Evolutionary conservation across 2,113 vertebrate species (phyloP).

Genomic region (Cynoglossus semilaevis): DNA sequence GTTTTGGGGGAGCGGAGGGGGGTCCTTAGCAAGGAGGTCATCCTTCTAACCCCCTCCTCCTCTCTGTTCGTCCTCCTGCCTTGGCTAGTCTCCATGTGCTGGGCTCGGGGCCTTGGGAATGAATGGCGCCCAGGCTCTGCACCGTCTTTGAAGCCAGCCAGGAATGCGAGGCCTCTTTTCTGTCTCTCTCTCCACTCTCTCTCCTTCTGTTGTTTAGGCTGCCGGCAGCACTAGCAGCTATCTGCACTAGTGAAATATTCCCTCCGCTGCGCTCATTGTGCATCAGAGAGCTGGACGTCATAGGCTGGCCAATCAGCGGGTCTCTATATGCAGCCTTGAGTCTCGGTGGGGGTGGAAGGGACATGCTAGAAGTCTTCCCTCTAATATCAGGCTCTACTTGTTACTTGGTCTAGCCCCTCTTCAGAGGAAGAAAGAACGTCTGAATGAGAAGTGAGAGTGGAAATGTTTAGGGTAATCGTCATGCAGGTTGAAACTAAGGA

Average conservation of each 20-base stretch:
- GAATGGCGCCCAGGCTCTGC: constrained; percentile 74
- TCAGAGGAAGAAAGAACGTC: constrained; percentile 43
- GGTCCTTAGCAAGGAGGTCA: constrained; percentile 51
- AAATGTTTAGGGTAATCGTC: constrained; percentile 24
- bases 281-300: constrained; percentile 49
- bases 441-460: constrained; percentile 19
- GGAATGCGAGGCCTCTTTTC: constrained; percentile 77
- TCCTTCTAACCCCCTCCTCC: constrained; percentile 42
- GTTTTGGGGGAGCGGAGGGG: not conserved
- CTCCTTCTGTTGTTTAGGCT: constrained; percentile 69
- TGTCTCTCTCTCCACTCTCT: constrained; percentile 28
- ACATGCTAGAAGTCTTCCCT: constrained; percentile 63
- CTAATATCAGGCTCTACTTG: constrained; percentile 61
- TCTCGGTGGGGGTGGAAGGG: constrained; percentile 57
- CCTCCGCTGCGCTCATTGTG: constrained; percentile 71
- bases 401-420: constrained; percentile 47
- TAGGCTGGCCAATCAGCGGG: constrained; percentile 60
- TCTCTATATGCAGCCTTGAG: constrained; percentile 54
- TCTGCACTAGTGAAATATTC: constrained; percentile 73
- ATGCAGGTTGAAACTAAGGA: constrained; percentile 13
- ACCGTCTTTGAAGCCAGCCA: constrained; percentile 77
- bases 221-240: constrained; percentile 63
- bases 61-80: constrained; percentile 47
- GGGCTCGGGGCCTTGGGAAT: constrained; percentile 74
- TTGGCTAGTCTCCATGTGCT: constrained; percentile 78